A percentile compares a stretch with the other conserved stretches of the same genome.
These are phyloP conservation scores for Vidua macroura DNA, from an alignment of 2,113 vertebrate genomes.

Conservation along the genomic window DNA sequence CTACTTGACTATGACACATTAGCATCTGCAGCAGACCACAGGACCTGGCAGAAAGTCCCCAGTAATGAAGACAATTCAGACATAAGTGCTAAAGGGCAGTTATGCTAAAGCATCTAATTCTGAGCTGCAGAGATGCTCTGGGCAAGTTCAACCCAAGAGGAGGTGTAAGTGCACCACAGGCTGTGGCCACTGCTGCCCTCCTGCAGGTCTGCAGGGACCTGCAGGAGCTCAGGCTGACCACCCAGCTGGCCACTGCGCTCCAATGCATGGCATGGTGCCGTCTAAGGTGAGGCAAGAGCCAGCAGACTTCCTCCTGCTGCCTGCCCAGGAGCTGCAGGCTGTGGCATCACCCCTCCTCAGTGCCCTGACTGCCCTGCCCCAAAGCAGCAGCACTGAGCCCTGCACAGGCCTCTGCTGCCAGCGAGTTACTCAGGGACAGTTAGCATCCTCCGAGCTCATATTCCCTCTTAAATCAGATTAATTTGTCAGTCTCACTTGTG, in stretches of 20 bases:
- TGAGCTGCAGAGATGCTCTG: neutral
- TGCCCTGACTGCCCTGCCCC: neutral
- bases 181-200: neutral
- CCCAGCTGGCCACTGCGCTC: rapidly evolving
- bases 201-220: neutral
- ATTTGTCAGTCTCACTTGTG: neutral
- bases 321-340: neutral
- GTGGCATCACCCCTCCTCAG: neutral
- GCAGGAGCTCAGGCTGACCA: neutral
- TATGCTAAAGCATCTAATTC: neutral
- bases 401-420: neutral
- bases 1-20: neutral
- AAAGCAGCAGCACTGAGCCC: neutral
- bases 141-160: neutral
- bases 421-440: neutral
- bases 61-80: constrained; percentile 5
- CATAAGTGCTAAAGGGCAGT: neutral
- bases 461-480: neutral
- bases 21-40: constrained; percentile 8
- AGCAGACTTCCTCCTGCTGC: neutral
- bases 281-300: neutral
- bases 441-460: rapidly evolving
- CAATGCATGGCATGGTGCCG: rapidly evolving
- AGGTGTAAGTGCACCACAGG: neutral
- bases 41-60: constrained; percentile 5